Conservation (phyloP, 1,140 invertebrate species). For the Dreissena polymorpha region DNA sequence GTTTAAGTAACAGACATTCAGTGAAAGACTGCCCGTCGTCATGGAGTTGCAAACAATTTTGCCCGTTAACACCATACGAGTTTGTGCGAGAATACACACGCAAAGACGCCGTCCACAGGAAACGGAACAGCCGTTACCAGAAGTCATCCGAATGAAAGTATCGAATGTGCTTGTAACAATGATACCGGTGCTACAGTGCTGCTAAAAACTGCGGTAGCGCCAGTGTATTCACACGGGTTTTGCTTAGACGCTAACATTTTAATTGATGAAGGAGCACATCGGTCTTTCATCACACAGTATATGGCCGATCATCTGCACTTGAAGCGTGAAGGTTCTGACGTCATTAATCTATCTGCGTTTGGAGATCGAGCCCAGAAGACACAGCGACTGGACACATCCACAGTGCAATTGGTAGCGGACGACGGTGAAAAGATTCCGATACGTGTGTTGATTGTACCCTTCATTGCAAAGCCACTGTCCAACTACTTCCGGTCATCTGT, state of each 20-base stretch:
- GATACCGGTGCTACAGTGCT: slow-evolving; percentile 14
- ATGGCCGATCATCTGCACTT: neutral
- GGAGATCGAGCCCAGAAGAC: neutral
- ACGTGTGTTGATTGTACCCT: slow-evolving; percentile 30
- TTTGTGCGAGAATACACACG: neutral
- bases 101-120: neutral
- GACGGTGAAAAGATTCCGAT: slow-evolving; percentile 22
- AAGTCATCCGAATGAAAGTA: neutral
- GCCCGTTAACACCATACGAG: neutral
- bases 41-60: neutral
- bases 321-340: neutral
- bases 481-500: neutral
- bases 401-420: neutral
- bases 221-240: neutral
- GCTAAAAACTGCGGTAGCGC: slow-evolving; percentile 1
- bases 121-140: neutral
- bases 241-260: slow-evolving; percentile 24
- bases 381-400: neutral
- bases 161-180: neutral
- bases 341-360: slow-evolving; percentile 13
- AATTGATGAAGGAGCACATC: slow-evolving; percentile 48
- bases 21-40: too few relatives aligned
- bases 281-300: slow-evolving; percentile 9
- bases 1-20: too few relatives aligned
- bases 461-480: neutral